A percentile compares a stretch with the other conserved stretches of the same genome.
Evolutionary conservation across 2,797 vertebrate species (phyloP).

Genomic region (Neosilurus hyrtlii): DNA sequence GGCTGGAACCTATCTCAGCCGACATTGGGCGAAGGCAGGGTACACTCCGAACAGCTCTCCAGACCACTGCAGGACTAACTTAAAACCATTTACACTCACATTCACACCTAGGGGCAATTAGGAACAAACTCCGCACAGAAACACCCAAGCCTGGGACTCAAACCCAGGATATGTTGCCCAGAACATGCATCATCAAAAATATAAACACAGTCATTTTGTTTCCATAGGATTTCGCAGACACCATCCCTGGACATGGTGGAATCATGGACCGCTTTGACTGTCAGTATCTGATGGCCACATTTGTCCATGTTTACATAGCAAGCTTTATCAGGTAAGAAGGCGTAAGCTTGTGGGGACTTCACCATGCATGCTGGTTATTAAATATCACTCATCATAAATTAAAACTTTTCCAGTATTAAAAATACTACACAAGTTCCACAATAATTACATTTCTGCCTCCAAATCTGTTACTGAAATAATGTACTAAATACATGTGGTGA

Average conservation of each 20-base stretch:
- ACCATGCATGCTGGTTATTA: background rate
- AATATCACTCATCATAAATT: background rate
- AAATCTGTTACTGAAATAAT: background rate
- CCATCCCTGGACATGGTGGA: conserved; percentile 93
- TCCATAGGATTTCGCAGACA: conserved; percentile 90
- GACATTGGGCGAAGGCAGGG: too few relatives aligned
- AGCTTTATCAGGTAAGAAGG: conserved; percentile 89
- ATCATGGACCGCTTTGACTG: conserved; percentile 98
- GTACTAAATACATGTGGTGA: background rate
- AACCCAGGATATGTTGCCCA: background rate
- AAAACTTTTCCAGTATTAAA: background rate
- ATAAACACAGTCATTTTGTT: conserved; percentile 13
- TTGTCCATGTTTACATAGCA: conserved; percentile 93
- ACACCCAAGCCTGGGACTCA: too few relatives aligned
- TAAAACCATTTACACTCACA: too few relatives aligned
- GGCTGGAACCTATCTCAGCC: too few relatives aligned
- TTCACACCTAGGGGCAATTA: too few relatives aligned
- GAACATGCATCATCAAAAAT: background rate
- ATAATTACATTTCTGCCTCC: background rate
- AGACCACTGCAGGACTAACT: too few relatives aligned
- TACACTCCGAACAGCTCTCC: too few relatives aligned
- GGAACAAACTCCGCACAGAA: too few relatives aligned
- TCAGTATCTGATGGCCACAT: conserved; percentile 97
- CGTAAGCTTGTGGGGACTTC: background rate
- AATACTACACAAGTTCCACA: background rate